phyloP scores from a whole-genome alignment of 1,140 invertebrate genomes.

The Heliconius eleuchia region DNA sequence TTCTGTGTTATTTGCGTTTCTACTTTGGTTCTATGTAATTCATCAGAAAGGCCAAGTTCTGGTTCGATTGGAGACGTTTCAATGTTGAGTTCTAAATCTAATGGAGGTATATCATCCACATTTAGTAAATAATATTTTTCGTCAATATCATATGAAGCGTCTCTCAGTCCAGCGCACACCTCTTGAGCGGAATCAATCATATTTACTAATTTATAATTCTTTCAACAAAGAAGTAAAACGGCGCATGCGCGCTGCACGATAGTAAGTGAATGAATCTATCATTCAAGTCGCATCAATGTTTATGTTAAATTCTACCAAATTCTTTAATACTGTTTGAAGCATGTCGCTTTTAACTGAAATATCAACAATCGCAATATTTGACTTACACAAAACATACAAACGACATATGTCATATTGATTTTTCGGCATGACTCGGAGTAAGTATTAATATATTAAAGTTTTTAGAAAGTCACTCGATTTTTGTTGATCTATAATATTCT shows the following conservation, averaged over 20 bases:
- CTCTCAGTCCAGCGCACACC: slow-evolving; percentile 41
- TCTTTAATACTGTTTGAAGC: slow-evolving; percentile 47
- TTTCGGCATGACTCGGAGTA: not conserved
- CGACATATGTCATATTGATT: slow-evolving; percentile 48
- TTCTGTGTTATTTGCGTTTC: not conserved
- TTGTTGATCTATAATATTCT: not conserved
- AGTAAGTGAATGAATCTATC: slow-evolving; percentile 33
- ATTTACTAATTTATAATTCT: slow-evolving; percentile 53
- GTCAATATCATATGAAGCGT: slow-evolving; percentile 33
- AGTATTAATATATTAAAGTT: not conserved
- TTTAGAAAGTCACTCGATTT: not conserved
- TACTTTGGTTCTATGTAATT: not conserved
- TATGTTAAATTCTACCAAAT: slow-evolving; percentile 44
- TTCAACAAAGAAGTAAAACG: slow-evolving; percentile 50
- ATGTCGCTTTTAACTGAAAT: slow-evolving; percentile 45
- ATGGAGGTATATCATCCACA: slow-evolving; percentile 12
- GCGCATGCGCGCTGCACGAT: slow-evolving; percentile 51
- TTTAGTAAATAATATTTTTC: slow-evolving; percentile 24
- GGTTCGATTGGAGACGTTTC: not conserved
- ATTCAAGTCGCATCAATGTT: slow-evolving; percentile 30
- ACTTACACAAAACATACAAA: slow-evolving; percentile 55
- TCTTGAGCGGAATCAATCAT: slow-evolving; percentile 53
- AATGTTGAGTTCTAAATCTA: not conserved
- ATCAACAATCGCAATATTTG: slow-evolving; percentile 48
- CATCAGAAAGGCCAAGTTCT: not conserved